Conservation (phyloP, 2,113 vertebrate species). For the Laterallus jamaicensis region DNA sequence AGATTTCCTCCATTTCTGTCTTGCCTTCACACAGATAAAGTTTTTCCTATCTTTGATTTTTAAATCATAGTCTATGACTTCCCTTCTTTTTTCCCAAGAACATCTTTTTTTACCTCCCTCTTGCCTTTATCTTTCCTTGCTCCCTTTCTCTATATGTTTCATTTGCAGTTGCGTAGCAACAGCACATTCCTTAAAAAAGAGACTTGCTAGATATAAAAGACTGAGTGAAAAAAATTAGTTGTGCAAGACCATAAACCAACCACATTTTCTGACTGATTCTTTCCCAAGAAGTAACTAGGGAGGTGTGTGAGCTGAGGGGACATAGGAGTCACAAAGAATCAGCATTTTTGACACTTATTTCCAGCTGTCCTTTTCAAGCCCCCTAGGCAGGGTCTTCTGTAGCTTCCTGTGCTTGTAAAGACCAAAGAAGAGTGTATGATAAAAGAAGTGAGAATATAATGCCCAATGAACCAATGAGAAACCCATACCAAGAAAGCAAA, state of each 20-base stretch:
- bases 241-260: not conserved
- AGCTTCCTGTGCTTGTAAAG: not conserved
- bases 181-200: not conserved
- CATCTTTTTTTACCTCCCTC: slow-evolving; percentile 22
- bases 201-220: not conserved
- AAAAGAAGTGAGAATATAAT: not conserved
- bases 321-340: not conserved
- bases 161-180: slow-evolving; percentile 51
- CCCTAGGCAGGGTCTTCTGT: not conserved
- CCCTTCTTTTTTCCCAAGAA: not conserved
- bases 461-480: not conserved
- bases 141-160: not conserved
- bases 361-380: not conserved
- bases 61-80: not conserved
- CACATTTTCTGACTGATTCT: not conserved
- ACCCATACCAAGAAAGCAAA: not conserved
- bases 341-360: not conserved
- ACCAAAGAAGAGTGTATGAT: not conserved
- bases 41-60: not conserved
- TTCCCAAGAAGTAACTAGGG: not conserved
- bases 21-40: not conserved
- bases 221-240: slow-evolving; percentile 11
- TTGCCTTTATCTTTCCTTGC: not conserved
- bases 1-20: not conserved
- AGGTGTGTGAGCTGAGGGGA: not conserved